These are phyloP conservation scores for Nesogale talazaci DNA, from an alignment of 2,113 vertebrate genomes.

Conservation along the genomic window DNA sequence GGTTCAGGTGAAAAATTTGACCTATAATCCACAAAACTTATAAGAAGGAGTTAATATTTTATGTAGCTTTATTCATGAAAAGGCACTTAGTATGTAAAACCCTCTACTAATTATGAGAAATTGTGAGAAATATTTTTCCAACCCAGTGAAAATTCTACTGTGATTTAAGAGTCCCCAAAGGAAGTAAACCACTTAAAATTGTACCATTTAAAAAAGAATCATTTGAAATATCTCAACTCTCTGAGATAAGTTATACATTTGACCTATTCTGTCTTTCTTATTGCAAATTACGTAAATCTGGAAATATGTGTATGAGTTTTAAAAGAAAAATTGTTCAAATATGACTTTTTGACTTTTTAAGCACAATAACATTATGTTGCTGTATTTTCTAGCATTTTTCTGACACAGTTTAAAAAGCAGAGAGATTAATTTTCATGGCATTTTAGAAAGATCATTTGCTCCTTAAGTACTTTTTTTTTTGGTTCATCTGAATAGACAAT, in stretches of 20 bases:
- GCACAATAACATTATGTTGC: background rate
- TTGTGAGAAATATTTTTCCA: background rate
- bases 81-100: background rate
- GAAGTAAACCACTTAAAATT: constrained; percentile 5
- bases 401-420: constrained; percentile 5
- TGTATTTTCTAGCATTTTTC: background rate
- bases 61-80: constrained; percentile 15
- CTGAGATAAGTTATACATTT: constrained; percentile 5
- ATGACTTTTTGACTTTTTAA: background rate
- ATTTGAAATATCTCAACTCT: constrained; percentile 49
- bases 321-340: background rate
- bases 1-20: background rate
- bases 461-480: constrained; percentile 20
- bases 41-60: constrained; percentile 8
- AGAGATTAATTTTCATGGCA: background rate
- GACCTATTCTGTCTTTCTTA: background rate
- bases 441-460: constrained; percentile 37
- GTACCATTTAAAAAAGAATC: background rate
- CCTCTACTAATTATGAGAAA: constrained; percentile 36
- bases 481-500: background rate
- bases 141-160: background rate
- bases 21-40: background rate
- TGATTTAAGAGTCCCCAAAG: background rate
- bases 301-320: constrained; percentile 9
- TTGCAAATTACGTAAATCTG: constrained; percentile 11